Base-by-base conservation (phyloP, 2,888 invertebrate species). In the Patella caerulea region DNA sequence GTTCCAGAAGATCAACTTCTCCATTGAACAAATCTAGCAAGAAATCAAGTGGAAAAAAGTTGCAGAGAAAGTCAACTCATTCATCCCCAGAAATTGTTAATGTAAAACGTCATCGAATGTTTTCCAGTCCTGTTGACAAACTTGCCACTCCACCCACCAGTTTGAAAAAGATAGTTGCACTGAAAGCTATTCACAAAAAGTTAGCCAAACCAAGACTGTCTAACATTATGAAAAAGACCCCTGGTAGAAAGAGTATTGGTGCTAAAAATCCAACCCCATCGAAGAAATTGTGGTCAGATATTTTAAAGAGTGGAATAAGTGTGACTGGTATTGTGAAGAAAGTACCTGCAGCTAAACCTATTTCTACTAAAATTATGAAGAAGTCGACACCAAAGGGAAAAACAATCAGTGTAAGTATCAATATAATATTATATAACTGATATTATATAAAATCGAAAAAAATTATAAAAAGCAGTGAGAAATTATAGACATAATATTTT, bases 161-260 rank as follows among this genome's bases (percentile, higher is more conserved):
- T 24, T 73, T 88, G 34, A 86, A 85, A 65, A 89, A 87, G 79
- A 88, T 86, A 52, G 86, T 87, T 9, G 88, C 85, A 24, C 77
- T 86, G 19, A 79, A 89, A 79, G 90, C 90, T 24, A 89, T 90
- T 74, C 89, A 87, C 82, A 89, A 89, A 17, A 89, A 88, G 79
- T 70, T 75, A n/a, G 86, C 86, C 1, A 88, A 88, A 17, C 90
- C 90, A 9, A 87, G 83, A 70, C 76, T 89, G 76, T 82, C 84
- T 65, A 59, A 78, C 17, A 56, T 79, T 5, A 19, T 75, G 15
- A 78, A 73, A 15, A 70, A 69, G 19, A 71, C 55, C 17, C 73
- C 45, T 59, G 56, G 56, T 19, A 65, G 65, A 65, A 65, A 65
- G 24, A 65, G 65, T 65, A 14, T 19, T 24, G 65, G 19, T 12